Base-by-base conservation (phyloP, 1,140 invertebrate species). In the Gonioctena quinquepunctata region DNA sequence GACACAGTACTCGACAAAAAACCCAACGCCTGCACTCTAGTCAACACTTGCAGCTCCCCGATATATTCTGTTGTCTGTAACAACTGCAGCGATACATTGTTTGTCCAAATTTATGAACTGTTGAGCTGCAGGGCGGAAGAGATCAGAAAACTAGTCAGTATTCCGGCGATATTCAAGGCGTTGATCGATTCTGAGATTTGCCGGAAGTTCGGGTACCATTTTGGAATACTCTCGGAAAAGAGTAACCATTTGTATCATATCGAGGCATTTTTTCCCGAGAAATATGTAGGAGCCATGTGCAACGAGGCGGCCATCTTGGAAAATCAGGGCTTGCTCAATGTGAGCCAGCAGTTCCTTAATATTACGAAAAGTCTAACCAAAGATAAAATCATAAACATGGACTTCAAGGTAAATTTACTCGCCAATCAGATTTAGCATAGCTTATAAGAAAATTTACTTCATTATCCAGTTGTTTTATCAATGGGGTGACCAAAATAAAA, bases 251-350 rank as follows among this genome's bases (percentile, higher is more conserved):
- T 67, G 27, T 64, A 48, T 22, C 70, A 52, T 21, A 54, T 76
- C n/a, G 28, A 81, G 80, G 83, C 69, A 77, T 80, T 92, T 70
- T 88, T 93, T 76, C 85, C 88, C 11, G 76, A 85, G 2, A 89
- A 90, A 71, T 92, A 92, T 77, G 81, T 94, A 60, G 88, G 91
- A 8, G 91, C 92, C n/a, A 83, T 94, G 49, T 95, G 93, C 80
- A 92, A 93, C 79, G 84, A 89, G 33, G 79, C 92, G 19, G 90
- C 90, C 2, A 87, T 89, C 48, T 86, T 86, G 48, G 87, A 91
- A 69, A 88, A 88, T 59, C 90, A 90, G 80, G 87, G 89, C n/a
- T 85, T 88, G n/a, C 80, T 90, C 56, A 91, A 91, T 75, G 85
- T 86, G 2, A 88, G 86, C 71, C 71, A 79, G 28, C 74, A 80